These are phyloP conservation scores for Drosophila auraria DNA, from an alignment of 1,140 invertebrate genomes.

Conservation along the genomic window DNA sequence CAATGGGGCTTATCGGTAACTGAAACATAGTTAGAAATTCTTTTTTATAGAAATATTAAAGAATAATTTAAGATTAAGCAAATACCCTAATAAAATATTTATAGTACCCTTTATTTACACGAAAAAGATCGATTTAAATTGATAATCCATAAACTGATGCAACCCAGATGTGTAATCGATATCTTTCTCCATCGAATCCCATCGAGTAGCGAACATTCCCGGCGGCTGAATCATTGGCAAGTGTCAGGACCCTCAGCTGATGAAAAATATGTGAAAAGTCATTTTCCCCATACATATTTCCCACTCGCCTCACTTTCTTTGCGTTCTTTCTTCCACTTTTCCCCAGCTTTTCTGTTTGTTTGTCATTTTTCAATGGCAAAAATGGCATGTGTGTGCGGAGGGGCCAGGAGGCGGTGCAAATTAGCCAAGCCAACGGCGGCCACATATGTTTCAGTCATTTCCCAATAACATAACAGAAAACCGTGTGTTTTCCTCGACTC, in stretches of 20 bases:
- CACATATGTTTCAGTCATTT: constrained; percentile 55
- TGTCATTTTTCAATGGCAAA: constrained; percentile 57
- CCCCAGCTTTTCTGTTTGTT: constrained; percentile 31
- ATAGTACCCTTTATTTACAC: too few relatives aligned
- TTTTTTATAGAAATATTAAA: not conserved
- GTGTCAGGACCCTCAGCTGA: constrained; percentile 32
- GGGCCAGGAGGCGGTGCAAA: constrained; percentile 17
- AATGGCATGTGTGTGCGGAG: not conserved
- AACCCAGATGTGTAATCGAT: constrained; percentile 8
- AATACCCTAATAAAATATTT: not conserved
- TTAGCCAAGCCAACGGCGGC: constrained; percentile 37
- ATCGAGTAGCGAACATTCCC: not conserved
- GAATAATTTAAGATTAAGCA: not conserved
- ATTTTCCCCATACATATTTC: constrained; percentile 23
- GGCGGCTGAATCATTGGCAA: constrained; percentile 16
- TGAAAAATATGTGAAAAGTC: constrained; percentile 37
- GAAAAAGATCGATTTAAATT: too few relatives aligned
- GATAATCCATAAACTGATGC: too few relatives aligned
- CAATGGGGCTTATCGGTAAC: constrained; percentile 2
- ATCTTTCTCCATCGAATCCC: not conserved
- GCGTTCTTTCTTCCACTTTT: not conserved
- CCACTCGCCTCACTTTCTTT: not conserved
- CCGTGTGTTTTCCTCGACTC: constrained; percentile 34
- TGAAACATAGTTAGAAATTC: not conserved
- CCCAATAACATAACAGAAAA: constrained; percentile 48